Percentiles rank a stretch among this genome's conserved stretches.
Evolutionary conservation across 2,113 vertebrate species (phyloP).

Genomic region (Nyctereutes procyonoides): DNA sequence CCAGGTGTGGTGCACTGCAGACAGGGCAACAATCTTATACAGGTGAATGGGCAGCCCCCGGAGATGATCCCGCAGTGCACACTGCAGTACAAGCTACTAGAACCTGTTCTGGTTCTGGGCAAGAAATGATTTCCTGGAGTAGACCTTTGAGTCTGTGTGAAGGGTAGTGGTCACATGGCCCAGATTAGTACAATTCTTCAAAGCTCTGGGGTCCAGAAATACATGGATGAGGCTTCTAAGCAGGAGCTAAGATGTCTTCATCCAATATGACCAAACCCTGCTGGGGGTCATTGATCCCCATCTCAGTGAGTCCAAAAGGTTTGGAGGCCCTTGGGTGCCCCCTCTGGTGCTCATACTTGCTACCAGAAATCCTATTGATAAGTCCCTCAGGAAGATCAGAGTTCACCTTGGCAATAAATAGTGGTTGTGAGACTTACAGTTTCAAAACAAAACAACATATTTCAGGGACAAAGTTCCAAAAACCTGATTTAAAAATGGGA

Average conservation of each 20-base stretch:
- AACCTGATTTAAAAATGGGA: neutral
- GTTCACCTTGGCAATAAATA: constrained; percentile 1
- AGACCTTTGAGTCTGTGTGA: neutral
- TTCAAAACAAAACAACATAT: neutral
- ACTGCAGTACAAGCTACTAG: neutral
- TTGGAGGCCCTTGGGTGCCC: neutral
- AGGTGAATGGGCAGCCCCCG: neutral
- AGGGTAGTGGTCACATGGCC: neutral
- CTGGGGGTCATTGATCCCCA: neutral
- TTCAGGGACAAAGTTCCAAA: neutral
- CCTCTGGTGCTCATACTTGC: neutral
- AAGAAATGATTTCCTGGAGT: neutral
- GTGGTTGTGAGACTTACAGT: neutral
- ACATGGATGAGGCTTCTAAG: neutral
- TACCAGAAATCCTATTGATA: neutral
- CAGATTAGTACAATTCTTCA: neutral
- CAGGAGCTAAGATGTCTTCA: neutral
- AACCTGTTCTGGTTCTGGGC: neutral
- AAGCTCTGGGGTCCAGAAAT: neutral
- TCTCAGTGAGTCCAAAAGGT: neutral
- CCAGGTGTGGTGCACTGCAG: neutral
- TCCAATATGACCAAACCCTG: neutral
- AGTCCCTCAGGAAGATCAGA: neutral
- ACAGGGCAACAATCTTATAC: neutral
- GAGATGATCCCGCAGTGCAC: neutral